Evolutionary conservation across 2,797 vertebrate species (phyloP), one percentile per base, ranked within the genome.

Genomic region (Cynodonichthys magdalenae): DNA sequence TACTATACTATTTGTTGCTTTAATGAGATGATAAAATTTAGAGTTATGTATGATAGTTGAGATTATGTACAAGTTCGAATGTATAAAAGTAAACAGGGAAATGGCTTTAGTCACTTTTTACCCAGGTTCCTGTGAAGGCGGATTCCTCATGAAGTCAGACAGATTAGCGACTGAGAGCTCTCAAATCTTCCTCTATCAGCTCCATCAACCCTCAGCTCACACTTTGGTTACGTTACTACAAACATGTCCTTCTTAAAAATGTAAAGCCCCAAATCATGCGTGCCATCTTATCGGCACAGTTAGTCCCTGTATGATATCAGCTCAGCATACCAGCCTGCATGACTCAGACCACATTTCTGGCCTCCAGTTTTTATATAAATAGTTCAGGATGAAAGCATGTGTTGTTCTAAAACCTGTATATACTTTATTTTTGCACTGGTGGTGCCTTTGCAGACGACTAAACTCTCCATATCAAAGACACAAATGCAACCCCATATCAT

Each of bases 171-270:
- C 14, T 48, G 59, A 69, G 42, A 66, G 58, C 49, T 53, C 53
- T 75, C 27, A 53, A 42, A 52, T 65, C 47, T 69, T 15, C 48
- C 18, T 19, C 17, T 89, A 84, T 81, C 75, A 36, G 2, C 4
- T 52, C 57, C 64, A 87, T 89, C 83, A 66, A 49, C 53, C 57
- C 68, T 78, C 74, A 62, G 67, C 77, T 87, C 71, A 69, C 81
- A 75, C 71, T 77, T 74, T 52, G 41, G 52, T 67, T 75, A 45
- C 62, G 74, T 54, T 80, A 71, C 75, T 63, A 76, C 79, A 80
- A 87, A 83, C 82, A 42, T 74, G 59, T 15, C 68, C 75, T 70
- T 63, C 72, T 59, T 84, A 85, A 77, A 78, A 69, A 83, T 80
- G 61, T 74, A 29, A 74, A 81, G 64, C 44, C 6, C 42, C 49